These are phyloP conservation scores for Slavum lentiscoides DNA, from an alignment of 2,888 invertebrate genomes.

Conservation along the genomic window DNA sequence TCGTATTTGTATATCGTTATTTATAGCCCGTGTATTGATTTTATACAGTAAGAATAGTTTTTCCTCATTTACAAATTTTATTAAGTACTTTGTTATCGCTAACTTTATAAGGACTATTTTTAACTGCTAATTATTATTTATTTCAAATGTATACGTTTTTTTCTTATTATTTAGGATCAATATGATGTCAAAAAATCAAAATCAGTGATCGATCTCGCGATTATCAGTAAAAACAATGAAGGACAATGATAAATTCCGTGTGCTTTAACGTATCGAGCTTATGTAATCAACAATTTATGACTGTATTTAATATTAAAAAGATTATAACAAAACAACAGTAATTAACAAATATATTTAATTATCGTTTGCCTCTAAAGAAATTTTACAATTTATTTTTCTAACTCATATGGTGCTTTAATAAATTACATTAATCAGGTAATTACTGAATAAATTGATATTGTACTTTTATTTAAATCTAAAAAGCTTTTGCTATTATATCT, in stretches of 20 bases:
- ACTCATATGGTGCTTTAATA: background rate
- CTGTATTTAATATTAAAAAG: background rate
- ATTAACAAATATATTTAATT: background rate
- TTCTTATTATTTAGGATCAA: conserved; percentile 9
- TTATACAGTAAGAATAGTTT: too few species aligned
- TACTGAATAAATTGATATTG: background rate
- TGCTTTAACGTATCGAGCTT: background rate
- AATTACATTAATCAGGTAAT: background rate
- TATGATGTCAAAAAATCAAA: conserved; percentile 28
- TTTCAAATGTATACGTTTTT: too few species aligned
- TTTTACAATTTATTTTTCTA: background rate
- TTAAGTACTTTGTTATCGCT: too few species aligned
- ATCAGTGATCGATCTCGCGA: conserved; percentile 18
- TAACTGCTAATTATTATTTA: background rate
- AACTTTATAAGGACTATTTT: background rate
- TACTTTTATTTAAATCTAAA: background rate
- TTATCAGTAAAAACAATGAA: background rate
- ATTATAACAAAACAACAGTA: background rate
- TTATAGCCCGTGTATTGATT: too few species aligned
- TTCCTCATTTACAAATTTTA: too few species aligned
- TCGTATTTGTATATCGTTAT: too few species aligned
- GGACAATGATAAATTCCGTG: background rate
- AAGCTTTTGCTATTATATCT: background rate
- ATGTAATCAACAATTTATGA: background rate
- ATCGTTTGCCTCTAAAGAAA: background rate